Evolutionary conservation across 2,888 invertebrate genomes (phyloP).

Genomic region (Seladonia tumulorum): DNA sequence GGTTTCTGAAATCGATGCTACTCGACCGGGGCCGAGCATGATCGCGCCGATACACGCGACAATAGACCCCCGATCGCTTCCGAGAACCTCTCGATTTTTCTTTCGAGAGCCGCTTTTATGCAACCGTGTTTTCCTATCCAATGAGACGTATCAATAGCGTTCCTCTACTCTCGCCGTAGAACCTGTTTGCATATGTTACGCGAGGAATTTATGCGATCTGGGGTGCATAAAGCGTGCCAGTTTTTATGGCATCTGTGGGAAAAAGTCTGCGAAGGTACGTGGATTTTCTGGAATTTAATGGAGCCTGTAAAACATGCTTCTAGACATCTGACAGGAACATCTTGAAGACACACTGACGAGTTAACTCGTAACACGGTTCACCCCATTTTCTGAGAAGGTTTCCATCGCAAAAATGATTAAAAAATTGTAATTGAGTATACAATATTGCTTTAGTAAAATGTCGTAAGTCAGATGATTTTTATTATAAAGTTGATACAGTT

Average conservation of each 20-base stretch:
- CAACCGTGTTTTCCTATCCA: slow-evolving; percentile 1
- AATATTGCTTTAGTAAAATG: background rate
- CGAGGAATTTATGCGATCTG: background rate
- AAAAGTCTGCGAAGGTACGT: background rate
- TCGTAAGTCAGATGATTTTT: too few species aligned
- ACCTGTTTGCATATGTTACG: background rate
- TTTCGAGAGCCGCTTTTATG: background rate
- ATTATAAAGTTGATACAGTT: too few species aligned
- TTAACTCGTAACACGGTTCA: too few species aligned
- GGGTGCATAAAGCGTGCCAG: too few species aligned
- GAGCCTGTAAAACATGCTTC: background rate
- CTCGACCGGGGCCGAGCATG: background rate
- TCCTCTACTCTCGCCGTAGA: background rate
- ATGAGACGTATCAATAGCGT: background rate
- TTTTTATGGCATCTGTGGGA: background rate
- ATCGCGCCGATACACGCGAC: background rate
- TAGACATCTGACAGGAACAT: background rate
- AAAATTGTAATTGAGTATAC: too few species aligned
- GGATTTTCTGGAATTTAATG: background rate
- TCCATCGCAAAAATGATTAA: too few species aligned
- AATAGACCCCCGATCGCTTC: background rate
- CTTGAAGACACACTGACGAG: too few species aligned
- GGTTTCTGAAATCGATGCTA: background rate
- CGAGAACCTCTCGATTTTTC: background rate
- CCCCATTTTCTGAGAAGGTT: background rate